Evolutionary conservation across 2,113 vertebrate genomes (phyloP).

Genomic region (Furnarius figulus): DNA sequence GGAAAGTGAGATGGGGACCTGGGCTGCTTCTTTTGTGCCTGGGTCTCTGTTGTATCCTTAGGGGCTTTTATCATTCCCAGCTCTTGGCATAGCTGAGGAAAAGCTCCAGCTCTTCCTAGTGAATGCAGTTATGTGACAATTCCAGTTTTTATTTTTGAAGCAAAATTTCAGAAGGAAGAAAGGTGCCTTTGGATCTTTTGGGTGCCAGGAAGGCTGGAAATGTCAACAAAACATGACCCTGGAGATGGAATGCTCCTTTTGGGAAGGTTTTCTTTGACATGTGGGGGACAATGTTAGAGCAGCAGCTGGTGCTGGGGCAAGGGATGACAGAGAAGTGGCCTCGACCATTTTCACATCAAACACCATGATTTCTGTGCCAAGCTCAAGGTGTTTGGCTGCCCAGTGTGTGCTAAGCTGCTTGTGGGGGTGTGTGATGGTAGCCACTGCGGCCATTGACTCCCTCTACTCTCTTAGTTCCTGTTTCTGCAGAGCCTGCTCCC

Average conservation of each 20-base stretch:
- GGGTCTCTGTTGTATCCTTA: not conserved
- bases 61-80: not conserved
- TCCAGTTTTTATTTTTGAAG: not conserved
- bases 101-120: not conserved
- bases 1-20: not conserved
- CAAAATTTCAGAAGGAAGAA: not conserved
- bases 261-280: not conserved
- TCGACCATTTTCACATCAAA: not conserved
- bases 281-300: not conserved
- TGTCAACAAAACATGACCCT: not conserved
- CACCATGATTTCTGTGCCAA: accelerated
- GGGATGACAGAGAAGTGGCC: not conserved
- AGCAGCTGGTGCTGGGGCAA: not conserved
- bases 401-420: accelerated
- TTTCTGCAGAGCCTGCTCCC: not conserved
- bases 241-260: not conserved
- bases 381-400: not conserved
- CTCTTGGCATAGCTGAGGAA: not conserved
- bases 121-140: not conserved
- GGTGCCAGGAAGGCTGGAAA: not conserved
- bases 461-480: not conserved
- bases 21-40: not conserved
- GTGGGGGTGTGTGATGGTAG: not conserved
- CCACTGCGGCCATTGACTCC: accelerated
- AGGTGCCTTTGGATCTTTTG: not conserved